These are phyloP conservation scores for Elaphurus davidianus DNA, from an alignment of 2,113 vertebrate genomes.

Conservation along the genomic window DNA sequence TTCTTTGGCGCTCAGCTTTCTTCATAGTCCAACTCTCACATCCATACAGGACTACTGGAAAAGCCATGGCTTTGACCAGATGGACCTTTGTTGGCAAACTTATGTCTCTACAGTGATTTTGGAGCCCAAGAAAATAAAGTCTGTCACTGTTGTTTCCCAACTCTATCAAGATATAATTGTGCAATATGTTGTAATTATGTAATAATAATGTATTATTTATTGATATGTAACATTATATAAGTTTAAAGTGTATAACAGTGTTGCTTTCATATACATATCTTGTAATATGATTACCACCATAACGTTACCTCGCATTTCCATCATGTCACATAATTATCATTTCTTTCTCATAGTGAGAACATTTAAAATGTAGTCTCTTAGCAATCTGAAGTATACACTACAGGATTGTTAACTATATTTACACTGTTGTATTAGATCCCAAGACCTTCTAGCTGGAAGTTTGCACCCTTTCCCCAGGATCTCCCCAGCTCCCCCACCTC, in stretches of 20 bases:
- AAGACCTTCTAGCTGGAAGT: background rate
- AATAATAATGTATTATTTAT: background rate
- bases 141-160: background rate
- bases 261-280: background rate
- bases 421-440: background rate
- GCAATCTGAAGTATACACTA: background rate
- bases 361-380: background rate
- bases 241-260: background rate
- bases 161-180: background rate
- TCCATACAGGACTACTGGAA: background rate
- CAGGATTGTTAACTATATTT: background rate
- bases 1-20: rapidly evolving
- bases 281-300: background rate
- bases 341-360: background rate
- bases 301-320: background rate
- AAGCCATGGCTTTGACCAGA: background rate
- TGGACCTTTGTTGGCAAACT: background rate
- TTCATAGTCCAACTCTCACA: background rate
- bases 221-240: background rate
- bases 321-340: background rate
- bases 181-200: background rate
- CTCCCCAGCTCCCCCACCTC: background rate
- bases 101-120: background rate
- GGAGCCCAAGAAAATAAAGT: background rate
- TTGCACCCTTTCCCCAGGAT: background rate